Base-by-base conservation (phyloP, 2,797 vertebrate genomes). In the Heterohyrax brucei region DNA sequence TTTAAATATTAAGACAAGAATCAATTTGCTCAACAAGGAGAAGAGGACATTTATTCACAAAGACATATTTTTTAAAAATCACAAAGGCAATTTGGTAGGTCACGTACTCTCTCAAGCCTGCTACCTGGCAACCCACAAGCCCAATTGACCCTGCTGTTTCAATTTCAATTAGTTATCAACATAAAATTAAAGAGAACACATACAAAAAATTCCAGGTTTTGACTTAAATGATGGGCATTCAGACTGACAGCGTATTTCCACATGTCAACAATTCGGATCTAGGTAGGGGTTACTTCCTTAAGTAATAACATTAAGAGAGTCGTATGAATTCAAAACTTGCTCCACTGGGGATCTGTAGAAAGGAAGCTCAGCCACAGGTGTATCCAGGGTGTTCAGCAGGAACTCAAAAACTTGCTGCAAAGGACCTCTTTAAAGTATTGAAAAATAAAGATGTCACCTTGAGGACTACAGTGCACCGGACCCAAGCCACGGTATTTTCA, bases 1-100 rank as follows among this genome's bases (percentile, higher is more conserved):
- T 92, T 33, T 44, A 96, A 81, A 93, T 0, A 10, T 30, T 73
- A 82, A 96, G 92, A 97, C 33, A 19, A 82, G 72, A 87, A 28
- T 75, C 44, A 76, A 4, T 66, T 70, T 80, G 48, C 50, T 92
- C 84, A 72, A 61, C 46, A 44, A 10, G 66, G 21, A 78, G 82
- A 89, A 28, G 7, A 79, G 8, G 64, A 33, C 22, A 66, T 33
- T 95, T 82, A 66, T 30, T 94, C 82, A 82, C n/a, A 75, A 64
- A 73, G 46, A 79, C 21, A 48, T 2, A 8, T 72, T 21, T 73
- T 44, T 56, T n/a, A 50, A 84, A 80, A 33, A 33, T 2, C 53
- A 92, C 44, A 83, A 48, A 82, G 70, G 75, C 33, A 80, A 89
- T 56, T 6, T 90, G 26, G 50, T 87, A 53, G 64, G 44, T 93